Base-by-base conservation (phyloP, 2,888 invertebrate genomes). In the Coenonympha arcania region DNA sequence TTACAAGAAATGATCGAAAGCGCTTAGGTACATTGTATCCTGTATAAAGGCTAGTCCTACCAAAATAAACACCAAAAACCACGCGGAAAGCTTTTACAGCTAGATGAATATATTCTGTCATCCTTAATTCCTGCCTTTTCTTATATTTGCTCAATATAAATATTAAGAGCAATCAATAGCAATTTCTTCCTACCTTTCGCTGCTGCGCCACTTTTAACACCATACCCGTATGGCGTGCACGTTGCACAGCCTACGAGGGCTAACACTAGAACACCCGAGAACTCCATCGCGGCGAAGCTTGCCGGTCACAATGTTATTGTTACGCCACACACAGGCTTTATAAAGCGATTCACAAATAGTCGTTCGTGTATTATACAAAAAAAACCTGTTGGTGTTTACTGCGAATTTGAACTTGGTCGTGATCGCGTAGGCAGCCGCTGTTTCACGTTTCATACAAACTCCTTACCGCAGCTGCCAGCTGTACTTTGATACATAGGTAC, bases 301-400 rank as follows among this genome's bases (percentile, higher is more conserved):
- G 71, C 70, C 66, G 73, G 68, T 64, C 68, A 76, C 73, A 79
- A 75, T 84, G 79, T 69, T 74, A 69, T 70, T 73, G 69, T 68
- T 71, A 63, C 61, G 64, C 63, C 61, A 59, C 59, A 65, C 66
- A 63, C 70, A 66, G 76, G 73, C 75, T 80, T 85, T 85, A 84
- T 85, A 85, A 84, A 84, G 78, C 81, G 69, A 78, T 70, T 74
- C 79, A 76, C 69, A 82, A 82, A 83, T 82, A 81, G 43, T 48
- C 34, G 33, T 53, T 48, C 34, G 33, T 53, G 50, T 50, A 43
- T 50, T 50, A 26, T 50, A 73, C 72, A 78, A 82, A 80, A 84
- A n/a, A n/a, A 85, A 85, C 85, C 77, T 67, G 80, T 80, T 71
- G 65, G 68, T 64, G 71, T 74, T 75, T 79, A 81, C 78, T 65